Conservation (phyloP, 2,113 vertebrate species). For the Hyperopisus bebe region DNA sequence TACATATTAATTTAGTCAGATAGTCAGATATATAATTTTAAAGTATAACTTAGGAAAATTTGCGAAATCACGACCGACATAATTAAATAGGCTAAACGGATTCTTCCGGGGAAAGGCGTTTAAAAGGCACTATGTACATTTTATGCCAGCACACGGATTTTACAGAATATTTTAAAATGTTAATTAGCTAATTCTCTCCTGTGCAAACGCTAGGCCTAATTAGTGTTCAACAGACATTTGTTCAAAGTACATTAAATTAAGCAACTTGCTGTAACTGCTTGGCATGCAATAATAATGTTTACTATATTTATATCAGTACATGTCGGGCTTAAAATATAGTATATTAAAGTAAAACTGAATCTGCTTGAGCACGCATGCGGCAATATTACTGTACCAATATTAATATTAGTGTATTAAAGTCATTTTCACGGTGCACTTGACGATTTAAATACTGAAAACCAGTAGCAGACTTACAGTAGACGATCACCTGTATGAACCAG, state of each 20-base stretch:
- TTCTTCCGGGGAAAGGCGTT: neutral
- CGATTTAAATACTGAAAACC: neutral
- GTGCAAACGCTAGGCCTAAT: neutral
- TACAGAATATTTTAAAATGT: neutral
- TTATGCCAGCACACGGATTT: neutral
- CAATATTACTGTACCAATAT: neutral
- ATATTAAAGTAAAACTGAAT: neutral
- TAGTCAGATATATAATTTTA: neutral
- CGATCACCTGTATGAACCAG: neutral
- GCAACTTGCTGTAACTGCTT: neutral
- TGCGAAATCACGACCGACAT: neutral
- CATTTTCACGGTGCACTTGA: neutral
- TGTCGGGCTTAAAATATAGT: neutral
- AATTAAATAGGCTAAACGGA: neutral
- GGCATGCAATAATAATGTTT: neutral
- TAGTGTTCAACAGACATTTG: neutral
- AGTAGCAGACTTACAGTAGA: neutral
- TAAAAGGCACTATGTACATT: neutral
- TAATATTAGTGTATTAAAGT: neutral
- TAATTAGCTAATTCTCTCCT: neutral
- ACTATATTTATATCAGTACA: neutral
- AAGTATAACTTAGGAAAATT: neutral
- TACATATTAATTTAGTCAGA: neutral
- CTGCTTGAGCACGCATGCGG: neutral
- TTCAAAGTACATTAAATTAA: neutral